phyloP scores from a whole-genome alignment of 2,888 invertebrate genomes.

The Trypoxylon attenuatum region DNA sequence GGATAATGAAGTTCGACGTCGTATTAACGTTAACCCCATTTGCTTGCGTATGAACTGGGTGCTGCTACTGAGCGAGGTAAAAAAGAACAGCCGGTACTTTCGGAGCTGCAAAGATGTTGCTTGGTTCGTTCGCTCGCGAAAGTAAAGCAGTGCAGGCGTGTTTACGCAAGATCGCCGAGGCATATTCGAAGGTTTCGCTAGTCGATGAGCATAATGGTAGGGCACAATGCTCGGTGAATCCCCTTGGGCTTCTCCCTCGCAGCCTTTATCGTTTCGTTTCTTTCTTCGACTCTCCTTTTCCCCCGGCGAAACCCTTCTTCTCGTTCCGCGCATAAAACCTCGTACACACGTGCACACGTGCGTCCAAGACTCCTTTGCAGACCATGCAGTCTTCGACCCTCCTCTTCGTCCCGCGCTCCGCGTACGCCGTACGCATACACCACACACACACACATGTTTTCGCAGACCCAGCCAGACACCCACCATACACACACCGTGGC shows the following conservation, averaged over 20 bases:
- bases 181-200: neutral
- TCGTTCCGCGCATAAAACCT: conserved; percentile 25
- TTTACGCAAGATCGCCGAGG: neutral
- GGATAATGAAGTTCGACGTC: conserved; percentile 33
- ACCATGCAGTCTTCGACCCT: conserved; percentile 25
- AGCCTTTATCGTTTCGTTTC: conserved; percentile 46
- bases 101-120: too few relatives aligned
- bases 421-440: neutral
- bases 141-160: too few relatives aligned
- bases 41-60: too few relatives aligned
- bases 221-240: conserved; percentile 47
- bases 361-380: conserved; percentile 38
- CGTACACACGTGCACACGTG: conserved; percentile 36
- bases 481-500: neutral
- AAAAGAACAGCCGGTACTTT: neutral
- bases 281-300: conserved; percentile 12
- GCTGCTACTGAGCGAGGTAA: neutral
- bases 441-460: neutral
- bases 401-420: too few relatives aligned
- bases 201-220: conserved; percentile 45
- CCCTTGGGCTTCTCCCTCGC: conserved; percentile 31
- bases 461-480: conserved; percentile 7
- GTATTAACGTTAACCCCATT: conserved; percentile 4
- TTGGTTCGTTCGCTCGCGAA: too few relatives aligned
- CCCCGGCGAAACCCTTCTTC: conserved; percentile 29